Conservation (phyloP, 1,140 invertebrate species). For the Bactericera cockerelli region DNA sequence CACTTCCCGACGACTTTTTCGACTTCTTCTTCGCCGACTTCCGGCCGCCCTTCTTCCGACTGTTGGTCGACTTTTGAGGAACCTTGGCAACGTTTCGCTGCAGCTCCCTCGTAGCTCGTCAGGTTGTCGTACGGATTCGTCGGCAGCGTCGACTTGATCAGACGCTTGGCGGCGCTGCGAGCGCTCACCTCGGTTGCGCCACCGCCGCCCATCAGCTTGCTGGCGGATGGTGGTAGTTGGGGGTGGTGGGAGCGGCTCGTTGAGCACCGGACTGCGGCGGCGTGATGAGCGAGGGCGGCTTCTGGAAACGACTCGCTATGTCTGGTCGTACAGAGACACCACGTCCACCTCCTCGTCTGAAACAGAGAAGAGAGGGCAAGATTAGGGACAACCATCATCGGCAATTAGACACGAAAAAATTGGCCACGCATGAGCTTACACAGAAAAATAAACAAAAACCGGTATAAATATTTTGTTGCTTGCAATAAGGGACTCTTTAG, state of each 20-base stretch:
- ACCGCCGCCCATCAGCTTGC: neutral
- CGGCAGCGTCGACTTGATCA: neutral
- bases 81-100: neutral
- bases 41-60: neutral
- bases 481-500: too few species aligned
- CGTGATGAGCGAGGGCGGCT: neutral
- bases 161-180: neutral
- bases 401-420: neutral
- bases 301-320: neutral
- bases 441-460: too few species aligned
- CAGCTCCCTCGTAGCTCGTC: neutral
- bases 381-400: too few species aligned
- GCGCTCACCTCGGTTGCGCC: neutral
- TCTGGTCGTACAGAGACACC: slow-evolving; percentile 3
- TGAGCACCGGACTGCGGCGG: neutral
- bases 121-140: slow-evolving; percentile 4
- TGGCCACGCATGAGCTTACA: too few species aligned
- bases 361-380: too few species aligned
- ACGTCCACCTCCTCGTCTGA: slow-evolving; percentile 3
- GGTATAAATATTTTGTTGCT: too few species aligned
- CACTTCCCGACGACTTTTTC: neutral
- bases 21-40: neutral
- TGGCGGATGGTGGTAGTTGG: neutral
- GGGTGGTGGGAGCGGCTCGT: neutral
- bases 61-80: neutral